A percentile compares a stretch with the other conserved stretches of the same genome.
Evolutionary conservation across 2,113 vertebrate genomes (phyloP).

Genomic region (Oryzias celebensis): DNA sequence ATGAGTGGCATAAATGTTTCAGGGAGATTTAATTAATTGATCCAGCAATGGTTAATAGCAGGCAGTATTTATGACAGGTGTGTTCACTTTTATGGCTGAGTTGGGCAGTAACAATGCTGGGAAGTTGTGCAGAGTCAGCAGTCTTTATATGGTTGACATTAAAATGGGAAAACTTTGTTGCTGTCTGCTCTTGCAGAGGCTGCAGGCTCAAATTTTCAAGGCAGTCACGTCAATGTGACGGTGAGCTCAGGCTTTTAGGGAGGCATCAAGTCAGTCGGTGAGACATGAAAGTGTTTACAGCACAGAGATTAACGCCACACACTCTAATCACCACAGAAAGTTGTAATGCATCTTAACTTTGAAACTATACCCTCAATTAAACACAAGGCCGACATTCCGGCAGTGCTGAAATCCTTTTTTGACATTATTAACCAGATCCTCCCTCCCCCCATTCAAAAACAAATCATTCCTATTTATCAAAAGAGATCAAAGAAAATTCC

Average conservation of each 20-base stretch:
- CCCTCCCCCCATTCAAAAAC: constrained; percentile 65
- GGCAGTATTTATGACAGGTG: constrained; percentile 64
- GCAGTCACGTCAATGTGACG: constrained; percentile 5
- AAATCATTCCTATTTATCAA: constrained; percentile 68
- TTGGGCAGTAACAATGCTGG: constrained; percentile 57
- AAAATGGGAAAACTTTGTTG: too few relatives aligned
- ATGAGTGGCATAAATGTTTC: constrained; percentile 64
- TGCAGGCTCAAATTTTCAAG: neutral
- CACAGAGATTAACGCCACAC: constrained; percentile 61
- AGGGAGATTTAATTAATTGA: constrained; percentile 74
- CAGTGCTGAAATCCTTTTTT: constrained; percentile 67
- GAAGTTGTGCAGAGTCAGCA: constrained; percentile 8
- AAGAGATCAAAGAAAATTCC: constrained; percentile 71
- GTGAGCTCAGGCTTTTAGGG: constrained; percentile 11
- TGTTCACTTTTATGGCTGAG: constrained; percentile 48
- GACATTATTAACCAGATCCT: constrained; percentile 66
- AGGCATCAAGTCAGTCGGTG: constrained; percentile 19
- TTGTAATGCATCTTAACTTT: constrained; percentile 46
- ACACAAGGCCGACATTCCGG: constrained; percentile 45
- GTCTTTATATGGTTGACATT: neutral
- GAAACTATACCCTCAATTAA: neutral
- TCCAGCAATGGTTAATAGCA: constrained; percentile 61
- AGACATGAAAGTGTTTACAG: constrained; percentile 56
- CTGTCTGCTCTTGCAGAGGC: neutral
- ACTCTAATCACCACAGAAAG: constrained; percentile 56